phyloP scores from a whole-genome alignment of 2,113 vertebrate species.

The Seriola aureovittata region DNA sequence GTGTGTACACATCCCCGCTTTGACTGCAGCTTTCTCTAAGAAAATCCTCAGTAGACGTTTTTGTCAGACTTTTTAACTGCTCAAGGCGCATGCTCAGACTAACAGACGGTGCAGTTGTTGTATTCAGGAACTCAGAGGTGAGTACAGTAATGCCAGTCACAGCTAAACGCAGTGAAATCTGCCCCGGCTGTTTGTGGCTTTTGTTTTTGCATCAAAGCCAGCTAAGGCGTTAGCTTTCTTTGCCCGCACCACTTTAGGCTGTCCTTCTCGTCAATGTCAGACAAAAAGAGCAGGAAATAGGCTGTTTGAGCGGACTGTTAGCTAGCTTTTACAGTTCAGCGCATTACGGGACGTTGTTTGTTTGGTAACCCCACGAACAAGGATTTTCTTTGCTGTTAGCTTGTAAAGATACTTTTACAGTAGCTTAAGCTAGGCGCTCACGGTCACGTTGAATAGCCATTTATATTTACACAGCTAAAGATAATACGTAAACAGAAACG shows the following conservation, averaged over 20 bases:
- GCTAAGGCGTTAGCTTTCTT: constrained; percentile 24
- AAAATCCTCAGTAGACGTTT: constrained; percentile 22
- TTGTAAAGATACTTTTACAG: constrained; percentile 3
- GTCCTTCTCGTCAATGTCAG: constrained; percentile 10
- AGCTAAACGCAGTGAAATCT: constrained; percentile 21
- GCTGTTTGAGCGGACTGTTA: constrained; percentile 25
- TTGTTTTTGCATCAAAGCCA: constrained; percentile 17
- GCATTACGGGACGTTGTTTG: constrained; percentile 6
- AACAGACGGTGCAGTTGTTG: constrained; percentile 74
- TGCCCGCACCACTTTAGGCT: neutral
- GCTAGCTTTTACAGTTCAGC: constrained; percentile 22
- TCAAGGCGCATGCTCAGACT: constrained; percentile 78
- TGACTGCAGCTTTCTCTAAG: constrained; percentile 19
- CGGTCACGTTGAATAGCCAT: neutral
- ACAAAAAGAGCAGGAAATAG: neutral
- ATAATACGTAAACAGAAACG: neutral
- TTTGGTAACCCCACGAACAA: neutral
- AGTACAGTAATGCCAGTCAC: constrained; percentile 64
- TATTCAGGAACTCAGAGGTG: constrained; percentile 77
- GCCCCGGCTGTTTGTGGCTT: constrained; percentile 21
- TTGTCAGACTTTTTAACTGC: constrained; percentile 41
- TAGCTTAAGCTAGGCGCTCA: neutral
- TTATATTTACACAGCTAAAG: neutral
- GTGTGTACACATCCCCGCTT: constrained; percentile 26
- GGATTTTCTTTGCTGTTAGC: constrained; percentile 10